Evolutionary conservation across 2,888 invertebrate genomes (phyloP).

Genomic region (Brachypterus glaber): DNA sequence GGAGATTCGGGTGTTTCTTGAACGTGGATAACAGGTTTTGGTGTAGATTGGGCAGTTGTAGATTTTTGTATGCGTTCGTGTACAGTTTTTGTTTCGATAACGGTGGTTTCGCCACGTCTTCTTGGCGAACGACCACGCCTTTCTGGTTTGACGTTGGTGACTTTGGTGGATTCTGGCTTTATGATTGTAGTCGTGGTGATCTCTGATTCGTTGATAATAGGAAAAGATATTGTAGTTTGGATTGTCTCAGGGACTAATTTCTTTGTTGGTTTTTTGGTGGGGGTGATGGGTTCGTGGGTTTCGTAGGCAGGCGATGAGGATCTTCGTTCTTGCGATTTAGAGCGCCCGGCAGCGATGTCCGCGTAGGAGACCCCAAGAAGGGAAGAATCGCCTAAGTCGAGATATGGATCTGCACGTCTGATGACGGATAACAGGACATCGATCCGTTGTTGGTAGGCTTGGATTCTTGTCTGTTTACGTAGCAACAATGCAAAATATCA

Average conservation of each 20-base stretch:
- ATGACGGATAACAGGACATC: constrained; percentile 62
- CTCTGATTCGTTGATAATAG: constrained; percentile 15
- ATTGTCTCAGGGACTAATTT: constrained; percentile 24
- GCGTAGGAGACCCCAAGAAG: constrained; percentile 51
- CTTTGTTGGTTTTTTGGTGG: constrained; percentile 15
- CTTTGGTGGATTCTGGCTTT: constrained; percentile 10
- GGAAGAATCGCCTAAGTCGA: constrained; percentile 45
- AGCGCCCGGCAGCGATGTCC: constrained; percentile 59
- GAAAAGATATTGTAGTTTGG: constrained; percentile 11
- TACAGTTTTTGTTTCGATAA: neutral
- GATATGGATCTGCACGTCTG: constrained; percentile 68
- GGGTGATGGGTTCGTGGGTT: constrained; percentile 19
- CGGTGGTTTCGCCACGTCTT: constrained; percentile 32
- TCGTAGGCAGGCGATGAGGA: constrained; percentile 19
- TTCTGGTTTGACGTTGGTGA: constrained; percentile 33
- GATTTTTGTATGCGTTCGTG: neutral
- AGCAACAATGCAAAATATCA: constrained; percentile 32
- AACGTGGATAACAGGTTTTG: neutral
- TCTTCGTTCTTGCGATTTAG: constrained; percentile 31
- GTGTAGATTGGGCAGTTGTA: neutral
- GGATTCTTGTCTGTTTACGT: constrained; percentile 41
- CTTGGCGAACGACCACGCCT: constrained; percentile 47
- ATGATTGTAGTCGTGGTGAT: constrained; percentile 18
- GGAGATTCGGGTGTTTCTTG: neutral
- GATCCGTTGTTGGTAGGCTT: constrained; percentile 60